These are phyloP conservation scores for Alosa alosa DNA, from an alignment of 2,113 vertebrate species.

Conservation along the genomic window DNA sequence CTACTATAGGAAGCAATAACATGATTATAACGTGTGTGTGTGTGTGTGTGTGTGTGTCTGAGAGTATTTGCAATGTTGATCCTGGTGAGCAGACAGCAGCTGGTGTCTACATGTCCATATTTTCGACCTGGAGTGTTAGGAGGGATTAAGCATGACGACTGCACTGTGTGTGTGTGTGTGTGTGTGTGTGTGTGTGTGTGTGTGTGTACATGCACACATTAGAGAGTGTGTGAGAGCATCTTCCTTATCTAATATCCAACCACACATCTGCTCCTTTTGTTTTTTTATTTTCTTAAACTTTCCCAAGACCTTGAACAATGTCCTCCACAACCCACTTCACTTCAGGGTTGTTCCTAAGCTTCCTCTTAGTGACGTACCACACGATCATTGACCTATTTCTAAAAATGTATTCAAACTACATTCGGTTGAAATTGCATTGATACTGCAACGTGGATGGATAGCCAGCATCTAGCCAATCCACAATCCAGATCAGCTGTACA, in stretches of 20 bases:
- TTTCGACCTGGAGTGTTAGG: slow-evolving; percentile 18
- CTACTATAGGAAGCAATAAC: not conserved
- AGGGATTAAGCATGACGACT: slow-evolving; percentile 21
- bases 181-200: slow-evolving; percentile 17
- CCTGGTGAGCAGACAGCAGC: slow-evolving; percentile 26
- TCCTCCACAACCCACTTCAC: too few relatives aligned
- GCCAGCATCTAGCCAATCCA: not conserved
- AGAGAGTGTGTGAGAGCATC: too few relatives aligned
- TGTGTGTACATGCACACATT: not conserved
- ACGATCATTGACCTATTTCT: too few relatives aligned
- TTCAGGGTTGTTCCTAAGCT: too few relatives aligned
- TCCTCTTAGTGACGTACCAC: too few relatives aligned
- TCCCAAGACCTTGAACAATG: too few relatives aligned
- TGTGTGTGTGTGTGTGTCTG: slow-evolving; percentile 2
- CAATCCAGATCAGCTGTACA: not conserved
- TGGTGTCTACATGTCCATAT: slow-evolving; percentile 27
- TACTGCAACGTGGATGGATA: too few relatives aligned
- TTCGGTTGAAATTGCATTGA: too few relatives aligned
- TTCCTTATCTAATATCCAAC: too few relatives aligned
- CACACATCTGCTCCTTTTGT: too few relatives aligned
- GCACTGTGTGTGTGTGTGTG: slow-evolving; percentile 5
- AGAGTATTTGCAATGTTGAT: not conserved
- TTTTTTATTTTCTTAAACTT: too few relatives aligned
- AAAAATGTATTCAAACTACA: too few relatives aligned
- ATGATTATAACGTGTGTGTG: not conserved